phyloP scores from a whole-genome alignment of 2,797 vertebrate genomes.

The Coluber constrictor region DNA sequence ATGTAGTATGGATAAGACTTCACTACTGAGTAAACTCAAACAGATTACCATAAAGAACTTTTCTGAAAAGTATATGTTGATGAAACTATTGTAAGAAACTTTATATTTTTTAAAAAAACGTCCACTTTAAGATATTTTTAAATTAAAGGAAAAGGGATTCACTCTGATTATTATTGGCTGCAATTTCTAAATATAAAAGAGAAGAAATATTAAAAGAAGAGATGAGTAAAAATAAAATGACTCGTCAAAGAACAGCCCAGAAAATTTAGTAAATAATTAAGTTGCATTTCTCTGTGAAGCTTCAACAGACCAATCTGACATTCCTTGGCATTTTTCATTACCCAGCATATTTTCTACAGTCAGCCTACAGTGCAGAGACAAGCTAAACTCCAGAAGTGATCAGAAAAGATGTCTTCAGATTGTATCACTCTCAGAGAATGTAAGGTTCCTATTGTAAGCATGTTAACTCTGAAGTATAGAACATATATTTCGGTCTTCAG shows the following conservation, averaged over 20 bases:
- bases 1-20: not conserved
- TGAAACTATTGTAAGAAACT: not conserved
- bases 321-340: not conserved
- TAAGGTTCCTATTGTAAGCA: conserved; percentile 27
- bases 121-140: conserved; percentile 27
- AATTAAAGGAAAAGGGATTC: conserved; percentile 26
- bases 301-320: not conserved
- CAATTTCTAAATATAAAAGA: not conserved
- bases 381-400: not conserved
- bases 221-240: not conserved
- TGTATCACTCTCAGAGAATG: conserved; percentile 42
- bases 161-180: not conserved
- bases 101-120: not conserved
- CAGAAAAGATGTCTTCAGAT: not conserved
- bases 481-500: not conserved
- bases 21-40: not conserved
- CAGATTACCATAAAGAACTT: not conserved
- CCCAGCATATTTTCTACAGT: not conserved
- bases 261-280: not conserved
- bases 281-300: not conserved
- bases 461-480: not conserved
- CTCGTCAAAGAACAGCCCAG: not conserved
- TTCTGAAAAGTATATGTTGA: not conserved
- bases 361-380: not conserved
- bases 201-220: not conserved